Evolutionary conservation across 2,888 invertebrate genomes (phyloP).

Genomic region (Frankliniella intonsa): DNA sequence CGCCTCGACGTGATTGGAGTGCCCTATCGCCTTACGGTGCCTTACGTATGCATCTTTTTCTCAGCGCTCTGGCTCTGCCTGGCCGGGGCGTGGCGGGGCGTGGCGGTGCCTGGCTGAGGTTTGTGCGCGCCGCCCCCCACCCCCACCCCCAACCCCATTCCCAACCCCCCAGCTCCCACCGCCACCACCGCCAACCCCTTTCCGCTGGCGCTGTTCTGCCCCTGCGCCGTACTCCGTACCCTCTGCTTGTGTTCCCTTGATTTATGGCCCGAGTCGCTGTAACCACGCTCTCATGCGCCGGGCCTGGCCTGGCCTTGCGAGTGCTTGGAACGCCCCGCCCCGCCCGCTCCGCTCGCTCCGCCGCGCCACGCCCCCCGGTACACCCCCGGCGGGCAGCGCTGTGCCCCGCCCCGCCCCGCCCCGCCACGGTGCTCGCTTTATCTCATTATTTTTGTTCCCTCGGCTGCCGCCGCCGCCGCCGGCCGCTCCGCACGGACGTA

Average conservation of each 20-base stretch:
- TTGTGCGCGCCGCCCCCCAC: no score
- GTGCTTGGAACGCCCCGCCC: slow-evolving; percentile 7
- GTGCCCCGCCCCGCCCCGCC: background rate
- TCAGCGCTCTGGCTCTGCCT: background rate
- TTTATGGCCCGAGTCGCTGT: slow-evolving; percentile 24
- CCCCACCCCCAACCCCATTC: no score
- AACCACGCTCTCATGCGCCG: slow-evolving; percentile 19
- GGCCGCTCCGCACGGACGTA: background rate
- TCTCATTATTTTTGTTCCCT: slow-evolving; percentile 20
- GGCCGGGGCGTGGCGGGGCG: background rate
- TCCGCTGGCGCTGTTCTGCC: no score
- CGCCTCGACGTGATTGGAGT: background rate
- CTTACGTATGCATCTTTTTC: slow-evolving; percentile 22
- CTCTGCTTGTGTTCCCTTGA: slow-evolving; percentile 24
- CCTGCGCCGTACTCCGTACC: background rate
- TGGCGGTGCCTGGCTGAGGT: no score
- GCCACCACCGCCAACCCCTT: background rate
- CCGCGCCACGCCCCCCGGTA: background rate
- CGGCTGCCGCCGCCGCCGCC: background rate
- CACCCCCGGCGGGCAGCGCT: background rate
- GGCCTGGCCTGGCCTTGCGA: slow-evolving; percentile 12
- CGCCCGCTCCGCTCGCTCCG: background rate
- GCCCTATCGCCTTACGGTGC: background rate
- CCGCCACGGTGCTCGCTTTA: slow-evolving; percentile 7
- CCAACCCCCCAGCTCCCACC: background rate